Percentiles rank a stretch among this genome's conserved stretches.
These are phyloP conservation scores for chimpanzee (Pan troglodytes) DNA, from an alignment of 2,113 vertebrate species.

Conservation along the genomic window DNA sequence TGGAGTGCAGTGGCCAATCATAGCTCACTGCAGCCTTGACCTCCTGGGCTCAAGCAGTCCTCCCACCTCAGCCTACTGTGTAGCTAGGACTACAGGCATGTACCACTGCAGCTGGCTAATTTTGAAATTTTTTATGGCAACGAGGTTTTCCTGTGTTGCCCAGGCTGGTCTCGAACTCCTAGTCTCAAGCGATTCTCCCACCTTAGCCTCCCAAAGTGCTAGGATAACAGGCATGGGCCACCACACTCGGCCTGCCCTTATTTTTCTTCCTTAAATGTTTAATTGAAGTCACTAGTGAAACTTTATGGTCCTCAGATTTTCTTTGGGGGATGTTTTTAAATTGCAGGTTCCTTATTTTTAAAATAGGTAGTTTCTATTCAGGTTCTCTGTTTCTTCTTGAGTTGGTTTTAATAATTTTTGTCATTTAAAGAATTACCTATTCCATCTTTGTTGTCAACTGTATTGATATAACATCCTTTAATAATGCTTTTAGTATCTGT, in stretches of 20 bases:
- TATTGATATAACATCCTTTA: background rate
- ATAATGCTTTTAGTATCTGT: background rate
- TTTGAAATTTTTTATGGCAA: background rate
- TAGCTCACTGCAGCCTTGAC: background rate
- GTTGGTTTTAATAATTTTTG: background rate
- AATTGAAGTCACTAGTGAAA: background rate
- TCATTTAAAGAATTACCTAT: background rate
- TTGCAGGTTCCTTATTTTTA: background rate
- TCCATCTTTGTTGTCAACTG: background rate
- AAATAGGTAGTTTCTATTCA: background rate
- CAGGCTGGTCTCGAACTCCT: background rate
- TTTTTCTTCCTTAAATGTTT: background rate
- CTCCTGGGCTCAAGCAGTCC: background rate
- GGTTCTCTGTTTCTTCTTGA: background rate
- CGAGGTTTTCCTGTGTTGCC: background rate
- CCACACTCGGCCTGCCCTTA: background rate
- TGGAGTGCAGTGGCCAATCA: background rate
- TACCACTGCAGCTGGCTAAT: background rate
- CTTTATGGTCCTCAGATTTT: background rate
- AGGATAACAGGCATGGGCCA: background rate
- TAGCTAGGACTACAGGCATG: background rate
- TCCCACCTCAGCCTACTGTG: background rate
- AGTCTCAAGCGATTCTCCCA: background rate
- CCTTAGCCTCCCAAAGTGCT: background rate
- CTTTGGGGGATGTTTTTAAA: background rate